Conservation (phyloP, 2,888 invertebrate species). For the Alviniconcha strummeri region DNA sequence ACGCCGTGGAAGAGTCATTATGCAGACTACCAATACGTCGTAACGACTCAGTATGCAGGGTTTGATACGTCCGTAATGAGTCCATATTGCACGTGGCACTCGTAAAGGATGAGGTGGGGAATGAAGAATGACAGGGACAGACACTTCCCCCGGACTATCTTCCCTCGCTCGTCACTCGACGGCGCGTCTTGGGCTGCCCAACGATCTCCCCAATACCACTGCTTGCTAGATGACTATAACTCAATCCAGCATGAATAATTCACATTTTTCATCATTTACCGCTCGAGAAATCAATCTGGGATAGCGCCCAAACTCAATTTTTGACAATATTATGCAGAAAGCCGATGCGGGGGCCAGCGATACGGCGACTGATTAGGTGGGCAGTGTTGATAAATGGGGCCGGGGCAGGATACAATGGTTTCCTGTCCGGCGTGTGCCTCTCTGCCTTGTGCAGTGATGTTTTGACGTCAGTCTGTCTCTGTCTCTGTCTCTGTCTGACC, state of each 20-base stretch:
- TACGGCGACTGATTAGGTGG: slow-evolving; percentile 19
- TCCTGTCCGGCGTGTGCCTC: not conserved
- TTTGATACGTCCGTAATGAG: not conserved
- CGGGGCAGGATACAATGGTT: not conserved
- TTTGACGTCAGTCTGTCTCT: no score
- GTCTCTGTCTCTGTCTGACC: no score
- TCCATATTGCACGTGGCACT: slow-evolving; percentile 13
- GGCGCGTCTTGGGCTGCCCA: not conserved
- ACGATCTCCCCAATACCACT: not conserved
- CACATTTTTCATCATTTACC: slow-evolving; percentile 34
- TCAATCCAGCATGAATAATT: slow-evolving; percentile 33
- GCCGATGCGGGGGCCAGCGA: slow-evolving; percentile 8
- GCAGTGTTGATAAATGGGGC: slow-evolving; percentile 30
- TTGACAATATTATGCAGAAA: slow-evolving; percentile 28
- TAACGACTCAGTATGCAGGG: no score
- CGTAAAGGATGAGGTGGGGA: slow-evolving; percentile 5
- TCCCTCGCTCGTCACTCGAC: not conserved
- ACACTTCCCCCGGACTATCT: not conserved
- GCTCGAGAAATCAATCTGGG: slow-evolving; percentile 30
- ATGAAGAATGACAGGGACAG: slow-evolving; percentile 26
- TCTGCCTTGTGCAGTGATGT: not conserved
- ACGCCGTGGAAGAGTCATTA: no score
- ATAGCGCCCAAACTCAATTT: slow-evolving; percentile 31
- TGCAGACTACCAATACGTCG: no score
- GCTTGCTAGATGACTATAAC: slow-evolving; percentile 22